Conservation (phyloP, 2,797 vertebrate species). For the Coluber constrictor region DNA sequence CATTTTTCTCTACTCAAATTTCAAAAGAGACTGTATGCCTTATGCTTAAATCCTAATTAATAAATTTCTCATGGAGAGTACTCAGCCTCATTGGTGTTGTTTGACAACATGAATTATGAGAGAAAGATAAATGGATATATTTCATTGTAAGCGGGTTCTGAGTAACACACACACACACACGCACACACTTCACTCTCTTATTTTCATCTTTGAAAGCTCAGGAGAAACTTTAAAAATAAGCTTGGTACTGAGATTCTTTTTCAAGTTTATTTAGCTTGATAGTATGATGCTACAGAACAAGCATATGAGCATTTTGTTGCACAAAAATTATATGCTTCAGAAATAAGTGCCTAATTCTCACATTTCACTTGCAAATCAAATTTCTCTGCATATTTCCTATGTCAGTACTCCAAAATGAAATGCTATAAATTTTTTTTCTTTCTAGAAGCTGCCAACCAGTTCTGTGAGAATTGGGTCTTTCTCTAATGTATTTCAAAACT, state of each 20-base stretch:
- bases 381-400: slow-evolving; percentile 51
- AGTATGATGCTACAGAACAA: slow-evolving; percentile 1
- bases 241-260: slow-evolving; percentile 18
- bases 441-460: slow-evolving; percentile 55
- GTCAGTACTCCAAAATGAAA: slow-evolving; percentile 48
- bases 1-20: neutral
- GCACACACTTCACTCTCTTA: neutral
- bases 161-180: neutral
- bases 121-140: neutral
- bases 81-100: neutral
- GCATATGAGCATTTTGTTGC: slow-evolving; percentile 1
- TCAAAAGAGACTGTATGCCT: slow-evolving; percentile 18
- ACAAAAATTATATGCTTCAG: slow-evolving; percentile 22
- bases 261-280: neutral
- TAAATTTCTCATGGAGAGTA: slow-evolving; percentile 33
- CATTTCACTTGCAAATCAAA: slow-evolving; percentile 54
- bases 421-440: slow-evolving; percentile 21
- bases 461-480: slow-evolving; percentile 59
- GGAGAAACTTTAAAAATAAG: neutral
- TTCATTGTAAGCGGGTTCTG: slow-evolving; percentile 10
- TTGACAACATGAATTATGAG: slow-evolving; percentile 22
- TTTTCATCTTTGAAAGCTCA: slow-evolving; percentile 35
- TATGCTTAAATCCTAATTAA: slow-evolving; percentile 18
- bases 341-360: slow-evolving; percentile 45
- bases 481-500: slow-evolving; percentile 68